These are phyloP conservation scores for Cardiocondyla obscurior DNA, from an alignment of 1,140 invertebrate species.

Conservation along the genomic window DNA sequence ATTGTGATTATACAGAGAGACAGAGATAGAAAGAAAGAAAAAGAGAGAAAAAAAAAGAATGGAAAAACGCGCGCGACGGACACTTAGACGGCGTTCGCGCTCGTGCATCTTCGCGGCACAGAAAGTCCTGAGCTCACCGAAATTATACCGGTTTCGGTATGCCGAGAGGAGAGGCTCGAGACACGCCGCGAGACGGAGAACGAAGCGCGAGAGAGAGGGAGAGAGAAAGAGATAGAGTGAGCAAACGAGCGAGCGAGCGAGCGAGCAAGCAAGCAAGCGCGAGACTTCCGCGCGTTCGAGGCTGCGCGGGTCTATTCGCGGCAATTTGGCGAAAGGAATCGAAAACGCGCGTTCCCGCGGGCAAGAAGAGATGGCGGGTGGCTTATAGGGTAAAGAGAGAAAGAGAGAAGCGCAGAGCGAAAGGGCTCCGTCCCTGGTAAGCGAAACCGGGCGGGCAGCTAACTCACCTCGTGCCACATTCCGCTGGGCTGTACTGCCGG, in stretches of 20 bases:
- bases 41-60: background rate
- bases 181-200: background rate
- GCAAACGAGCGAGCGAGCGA: background rate
- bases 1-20: background rate
- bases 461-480: slow-evolving; percentile 82
- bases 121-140: slow-evolving; percentile 12
- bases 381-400: background rate
- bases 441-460: slow-evolving; percentile 74
- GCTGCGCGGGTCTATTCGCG: slow-evolving; percentile 21
- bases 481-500: slow-evolving; percentile 66
- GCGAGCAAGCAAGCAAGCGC: no score
- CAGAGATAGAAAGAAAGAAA: background rate
- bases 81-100: background rate
- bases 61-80: background rate
- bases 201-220: background rate
- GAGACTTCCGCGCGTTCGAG: slow-evolving; percentile 11
- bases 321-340: slow-evolving; percentile 28
- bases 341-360: slow-evolving; percentile 1
- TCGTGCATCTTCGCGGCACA: background rate
- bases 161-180: slow-evolving; percentile 1
- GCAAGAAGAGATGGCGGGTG: background rate
- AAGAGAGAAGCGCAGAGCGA: slow-evolving; percentile 45
- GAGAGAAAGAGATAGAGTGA: background rate
- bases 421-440: slow-evolving; percentile 72
- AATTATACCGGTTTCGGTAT: slow-evolving; percentile 43